Conservation (phyloP, 1,140 invertebrate genomes). For the Antheraea pernyi region DNA sequence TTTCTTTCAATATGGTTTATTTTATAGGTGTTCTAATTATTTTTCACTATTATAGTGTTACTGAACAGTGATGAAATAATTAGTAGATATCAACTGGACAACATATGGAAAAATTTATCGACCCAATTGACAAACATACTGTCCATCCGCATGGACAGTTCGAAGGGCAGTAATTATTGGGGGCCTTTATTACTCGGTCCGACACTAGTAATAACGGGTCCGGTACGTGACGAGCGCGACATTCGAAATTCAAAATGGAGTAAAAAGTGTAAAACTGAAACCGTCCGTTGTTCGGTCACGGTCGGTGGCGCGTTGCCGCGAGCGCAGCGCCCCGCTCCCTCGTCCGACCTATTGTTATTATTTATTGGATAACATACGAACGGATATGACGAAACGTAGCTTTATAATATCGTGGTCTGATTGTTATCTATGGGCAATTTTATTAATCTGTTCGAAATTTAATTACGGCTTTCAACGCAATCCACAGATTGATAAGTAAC, state of each 20-base stretch:
- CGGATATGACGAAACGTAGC: slow-evolving; percentile 8
- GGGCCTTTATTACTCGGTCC: slow-evolving; percentile 7
- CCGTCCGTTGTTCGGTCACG: slow-evolving; percentile 9
- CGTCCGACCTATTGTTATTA: neutral
- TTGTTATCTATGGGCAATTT: slow-evolving; percentile 6
- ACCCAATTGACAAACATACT: too few relatives aligned
- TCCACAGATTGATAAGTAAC: neutral
- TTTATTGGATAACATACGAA: slow-evolving; percentile 12
- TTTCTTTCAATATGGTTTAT: too few relatives aligned
- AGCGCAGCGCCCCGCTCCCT: neutral
- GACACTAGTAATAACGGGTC: slow-evolving; percentile 6
- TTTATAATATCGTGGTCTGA: slow-evolving; percentile 4
- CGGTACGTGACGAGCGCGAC: slow-evolving; percentile 9
- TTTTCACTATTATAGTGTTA: too few relatives aligned
- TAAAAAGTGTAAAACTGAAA: slow-evolving; percentile 6
- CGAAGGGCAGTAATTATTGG: neutral
- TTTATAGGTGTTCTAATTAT: too few relatives aligned
- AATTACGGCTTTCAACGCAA: neutral
- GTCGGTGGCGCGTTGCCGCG: slow-evolving; percentile 6
- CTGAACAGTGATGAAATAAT: too few relatives aligned
- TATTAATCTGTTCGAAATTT: neutral
- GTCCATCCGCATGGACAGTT: neutral
- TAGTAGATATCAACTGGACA: too few relatives aligned
- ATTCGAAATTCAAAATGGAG: slow-evolving; percentile 11
- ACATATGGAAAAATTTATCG: too few relatives aligned